A percentile compares a stretch with the other conserved stretches of the same genome.
Evolutionary conservation across 2,113 vertebrate genomes (phyloP).

Genomic region (Genyomyrus donnyi): DNA sequence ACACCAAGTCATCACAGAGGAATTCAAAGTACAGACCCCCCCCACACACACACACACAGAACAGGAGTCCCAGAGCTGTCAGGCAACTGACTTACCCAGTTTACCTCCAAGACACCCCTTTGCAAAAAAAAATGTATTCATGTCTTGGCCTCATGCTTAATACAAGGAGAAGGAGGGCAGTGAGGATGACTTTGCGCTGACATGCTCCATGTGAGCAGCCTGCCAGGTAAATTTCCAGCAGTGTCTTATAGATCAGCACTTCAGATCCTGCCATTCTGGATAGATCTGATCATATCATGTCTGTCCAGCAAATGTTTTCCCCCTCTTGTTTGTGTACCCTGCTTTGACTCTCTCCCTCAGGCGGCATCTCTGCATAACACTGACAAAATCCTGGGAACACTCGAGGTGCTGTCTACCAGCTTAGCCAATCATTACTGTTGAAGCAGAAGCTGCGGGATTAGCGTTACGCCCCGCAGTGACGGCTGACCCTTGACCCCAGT

Average conservation of each 20-base stretch:
- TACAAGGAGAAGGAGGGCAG: not conserved
- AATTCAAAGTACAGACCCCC: not conserved
- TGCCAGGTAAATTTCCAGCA: not conserved
- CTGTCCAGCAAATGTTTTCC: not conserved
- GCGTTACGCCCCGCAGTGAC: not conserved
- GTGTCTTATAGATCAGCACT: not conserved
- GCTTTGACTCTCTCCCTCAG: not conserved
- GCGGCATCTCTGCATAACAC: not conserved
- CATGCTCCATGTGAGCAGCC: not conserved
- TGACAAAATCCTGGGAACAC: not conserved
- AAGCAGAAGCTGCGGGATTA: conserved; percentile 8
- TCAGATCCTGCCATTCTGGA: not conserved
- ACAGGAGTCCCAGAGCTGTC: not conserved
- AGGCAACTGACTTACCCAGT: not conserved
- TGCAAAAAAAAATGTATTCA: not conserved
- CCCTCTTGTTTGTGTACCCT: not conserved
- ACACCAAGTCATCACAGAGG: not conserved
- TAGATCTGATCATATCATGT: not conserved
- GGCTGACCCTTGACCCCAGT: not conserved
- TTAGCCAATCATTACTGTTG: conserved; percentile 13
- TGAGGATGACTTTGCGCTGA: not conserved
- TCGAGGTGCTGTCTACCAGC: conserved; percentile 6
- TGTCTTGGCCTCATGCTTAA: not conserved
- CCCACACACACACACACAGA: not conserved
- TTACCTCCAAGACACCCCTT: not conserved